phyloP scores from a whole-genome alignment of 2,888 invertebrate genomes.

The Melanostoma scalare region DNA sequence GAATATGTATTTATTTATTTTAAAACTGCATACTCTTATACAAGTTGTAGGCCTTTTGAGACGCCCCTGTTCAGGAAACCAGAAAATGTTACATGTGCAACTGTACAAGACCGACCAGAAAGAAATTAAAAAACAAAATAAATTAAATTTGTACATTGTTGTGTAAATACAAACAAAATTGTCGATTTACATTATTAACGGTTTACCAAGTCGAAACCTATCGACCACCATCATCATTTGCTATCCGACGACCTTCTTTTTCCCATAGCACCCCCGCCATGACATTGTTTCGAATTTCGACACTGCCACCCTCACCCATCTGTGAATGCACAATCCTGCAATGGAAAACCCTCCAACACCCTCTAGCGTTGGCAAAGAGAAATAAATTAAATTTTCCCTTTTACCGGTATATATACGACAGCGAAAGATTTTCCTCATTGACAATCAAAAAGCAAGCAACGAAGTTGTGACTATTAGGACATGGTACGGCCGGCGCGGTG shows the following conservation, averaged over 20 bases:
- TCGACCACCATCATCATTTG: slow-evolving; percentile 56
- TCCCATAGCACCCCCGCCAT: slow-evolving; percentile 12
- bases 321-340: slow-evolving; percentile 19
- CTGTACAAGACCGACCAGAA: slow-evolving; percentile 26
- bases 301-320: slow-evolving; percentile 12
- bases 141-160: slow-evolving; percentile 72
- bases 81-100: slow-evolving; percentile 51
- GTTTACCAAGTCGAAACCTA: slow-evolving; percentile 71
- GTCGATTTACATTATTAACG: slow-evolving; percentile 72
- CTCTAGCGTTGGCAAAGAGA: slow-evolving; percentile 1
- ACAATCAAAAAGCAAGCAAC: slow-evolving; percentile 56
- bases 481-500: neutral
- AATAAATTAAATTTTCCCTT: slow-evolving; percentile 68
- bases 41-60: neutral
- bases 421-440: slow-evolving; percentile 60
- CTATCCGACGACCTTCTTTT: slow-evolving; percentile 20
- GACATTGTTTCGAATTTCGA: slow-evolving; percentile 62
- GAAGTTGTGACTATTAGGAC: slow-evolving; percentile 24
- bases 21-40: neutral
- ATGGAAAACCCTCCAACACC: neutral
- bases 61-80: slow-evolving; percentile 42
- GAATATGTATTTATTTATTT: neutral
- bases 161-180: slow-evolving; percentile 72
- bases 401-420: slow-evolving; percentile 35
- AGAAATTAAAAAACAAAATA: slow-evolving; percentile 50